Evolutionary conservation across 92 coral and sea anemone species (phyloP).

Genomic region (Galaxea fascicularis): DNA sequence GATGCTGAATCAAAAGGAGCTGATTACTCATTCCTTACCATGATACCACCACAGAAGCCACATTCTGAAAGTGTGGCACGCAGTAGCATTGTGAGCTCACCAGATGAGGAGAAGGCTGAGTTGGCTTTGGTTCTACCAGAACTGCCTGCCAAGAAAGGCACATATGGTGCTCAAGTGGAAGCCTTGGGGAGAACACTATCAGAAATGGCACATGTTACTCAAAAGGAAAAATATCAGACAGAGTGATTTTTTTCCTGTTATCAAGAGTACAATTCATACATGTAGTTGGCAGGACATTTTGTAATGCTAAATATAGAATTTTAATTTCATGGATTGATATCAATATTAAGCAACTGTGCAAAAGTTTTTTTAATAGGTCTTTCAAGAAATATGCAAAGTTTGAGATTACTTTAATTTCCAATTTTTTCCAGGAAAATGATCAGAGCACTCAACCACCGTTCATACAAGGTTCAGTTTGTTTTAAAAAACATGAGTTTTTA

Average conservation of each 20-base stretch:
- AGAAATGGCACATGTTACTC: constrained; percentile 54
- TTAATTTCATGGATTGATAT: no score
- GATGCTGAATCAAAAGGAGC: background rate
- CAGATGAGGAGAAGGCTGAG: constrained; percentile 49
- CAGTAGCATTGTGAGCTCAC: constrained; percentile 54
- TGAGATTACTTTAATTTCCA: no score
- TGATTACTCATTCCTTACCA: constrained; percentile 22
- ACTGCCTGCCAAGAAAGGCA: constrained; percentile 35
- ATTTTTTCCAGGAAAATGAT: no score
- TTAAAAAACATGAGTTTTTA: no score
- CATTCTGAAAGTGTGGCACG: constrained; percentile 60
- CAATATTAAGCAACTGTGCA: no score
- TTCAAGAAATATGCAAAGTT: no score
- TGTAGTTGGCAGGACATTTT: background rate
- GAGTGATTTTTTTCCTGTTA: background rate
- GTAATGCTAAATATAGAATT: background rate
- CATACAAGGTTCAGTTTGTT: no score
- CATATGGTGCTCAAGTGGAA: constrained; percentile 55
- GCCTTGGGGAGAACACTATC: constrained; percentile 73
- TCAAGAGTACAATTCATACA: background rate
- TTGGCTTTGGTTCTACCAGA: constrained; percentile 10
- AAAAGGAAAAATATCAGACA: background rate
- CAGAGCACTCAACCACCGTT: no score
- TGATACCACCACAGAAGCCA: constrained; percentile 56
- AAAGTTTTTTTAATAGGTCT: no score